Percentiles rank a stretch among this genome's conserved stretches.
Evolutionary conservation across 1,140 invertebrate species (phyloP).

Genomic region (Drosophila bocki): DNA sequence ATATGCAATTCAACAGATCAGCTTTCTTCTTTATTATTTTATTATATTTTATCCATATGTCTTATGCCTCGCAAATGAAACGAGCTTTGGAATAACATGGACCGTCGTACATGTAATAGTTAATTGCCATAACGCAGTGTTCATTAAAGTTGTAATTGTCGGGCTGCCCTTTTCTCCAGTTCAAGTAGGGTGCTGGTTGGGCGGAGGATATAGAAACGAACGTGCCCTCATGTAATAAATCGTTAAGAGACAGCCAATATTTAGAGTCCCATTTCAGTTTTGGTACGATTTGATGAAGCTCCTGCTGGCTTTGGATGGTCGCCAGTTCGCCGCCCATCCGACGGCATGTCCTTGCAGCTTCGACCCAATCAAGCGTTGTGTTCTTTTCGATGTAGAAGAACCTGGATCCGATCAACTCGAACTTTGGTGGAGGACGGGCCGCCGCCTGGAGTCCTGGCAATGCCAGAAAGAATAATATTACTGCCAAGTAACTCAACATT

Average conservation of each 20-base stretch:
- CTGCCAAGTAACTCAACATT: not conserved
- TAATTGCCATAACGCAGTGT: not conserved
- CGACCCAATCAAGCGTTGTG: not conserved
- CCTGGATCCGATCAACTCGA: not conserved
- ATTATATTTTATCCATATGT: too few relatives aligned
- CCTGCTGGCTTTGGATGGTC: not conserved
- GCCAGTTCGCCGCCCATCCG: not conserved
- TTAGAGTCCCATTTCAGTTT: not conserved
- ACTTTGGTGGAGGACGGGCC: too few relatives aligned
- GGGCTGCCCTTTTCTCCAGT: not conserved
- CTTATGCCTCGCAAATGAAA: not conserved
- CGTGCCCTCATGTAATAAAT: not conserved
- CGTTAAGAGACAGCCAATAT: conserved; percentile 1
- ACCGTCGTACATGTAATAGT: not conserved
- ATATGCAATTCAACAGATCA: not conserved
- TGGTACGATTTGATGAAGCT: not conserved
- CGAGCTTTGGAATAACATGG: not conserved
- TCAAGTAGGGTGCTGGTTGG: not conserved
- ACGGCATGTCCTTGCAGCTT: not conserved
- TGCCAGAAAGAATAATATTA: not conserved
- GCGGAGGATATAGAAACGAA: not conserved
- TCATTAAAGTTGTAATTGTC: not conserved
- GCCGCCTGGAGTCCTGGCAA: not conserved
- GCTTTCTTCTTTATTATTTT: not conserved
- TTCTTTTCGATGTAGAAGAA: not conserved